phyloP scores from a whole-genome alignment of 2,113 vertebrate genomes.

The Prionailurus bengalensis region DNA sequence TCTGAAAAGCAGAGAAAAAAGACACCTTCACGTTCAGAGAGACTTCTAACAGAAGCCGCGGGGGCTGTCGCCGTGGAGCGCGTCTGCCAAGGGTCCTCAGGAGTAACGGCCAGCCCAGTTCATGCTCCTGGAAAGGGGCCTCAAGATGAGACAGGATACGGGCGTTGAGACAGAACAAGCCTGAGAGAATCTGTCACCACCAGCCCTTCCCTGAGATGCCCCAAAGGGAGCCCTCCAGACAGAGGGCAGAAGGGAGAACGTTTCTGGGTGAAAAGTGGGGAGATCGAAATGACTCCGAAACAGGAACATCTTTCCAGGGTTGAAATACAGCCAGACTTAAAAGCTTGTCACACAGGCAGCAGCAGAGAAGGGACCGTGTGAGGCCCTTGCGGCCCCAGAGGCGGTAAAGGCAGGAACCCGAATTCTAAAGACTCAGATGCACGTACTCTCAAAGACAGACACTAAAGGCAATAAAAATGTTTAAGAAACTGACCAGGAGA shows the following conservation, averaged over 20 bases:
- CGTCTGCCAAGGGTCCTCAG: no score
- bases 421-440: neutral
- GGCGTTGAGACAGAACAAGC: no score
- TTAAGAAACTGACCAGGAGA: neutral
- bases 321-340: no score
- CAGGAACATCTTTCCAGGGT: no score
- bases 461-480: neutral
- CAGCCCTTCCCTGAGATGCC: neutral
- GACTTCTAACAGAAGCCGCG: no score
- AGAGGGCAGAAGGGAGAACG: neutral
- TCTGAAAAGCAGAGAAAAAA: neutral
- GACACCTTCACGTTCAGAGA: neutral
- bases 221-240: neutral
- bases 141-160: neutral
- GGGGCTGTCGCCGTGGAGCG: no score
- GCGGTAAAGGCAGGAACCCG: neutral
- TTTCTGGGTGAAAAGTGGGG: neutral
- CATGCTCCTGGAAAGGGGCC: neutral
- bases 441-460: neutral
- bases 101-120: neutral
- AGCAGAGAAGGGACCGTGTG: accelerated
- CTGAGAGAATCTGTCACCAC: neutral
- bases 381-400: no score
- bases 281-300: neutral
- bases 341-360: neutral